A percentile compares a stretch with the other conserved stretches of the same genome.
Evolutionary conservation across 2,113 vertebrate genomes (phyloP).

Genomic region (Tyrannus savana): DNA sequence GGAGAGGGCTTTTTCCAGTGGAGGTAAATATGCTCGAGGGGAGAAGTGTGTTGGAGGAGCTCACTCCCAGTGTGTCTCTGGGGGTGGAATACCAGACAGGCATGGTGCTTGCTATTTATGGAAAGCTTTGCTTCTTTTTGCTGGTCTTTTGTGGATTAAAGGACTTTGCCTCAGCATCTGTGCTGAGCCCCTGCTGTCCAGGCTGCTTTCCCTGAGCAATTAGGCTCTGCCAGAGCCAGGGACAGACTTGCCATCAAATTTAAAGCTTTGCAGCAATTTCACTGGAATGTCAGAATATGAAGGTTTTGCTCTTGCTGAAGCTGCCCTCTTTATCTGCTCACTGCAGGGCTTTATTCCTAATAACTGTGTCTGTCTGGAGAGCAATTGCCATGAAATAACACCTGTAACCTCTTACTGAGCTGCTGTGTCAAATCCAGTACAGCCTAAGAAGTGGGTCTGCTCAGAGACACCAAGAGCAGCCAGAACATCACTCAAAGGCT

Average conservation of each 20-base stretch:
- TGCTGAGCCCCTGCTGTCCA: background rate
- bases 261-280: background rate
- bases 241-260: background rate
- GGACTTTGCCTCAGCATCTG: background rate
- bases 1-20: background rate
- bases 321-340: background rate
- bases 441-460: background rate
- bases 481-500: background rate
- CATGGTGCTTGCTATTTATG: background rate
- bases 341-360: background rate
- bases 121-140: slow-evolving; percentile 2
- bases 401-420: background rate
- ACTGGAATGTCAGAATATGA: background rate
- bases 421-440: background rate
- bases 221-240: background rate
- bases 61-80: background rate
- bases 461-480: background rate
- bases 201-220: background rate
- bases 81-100: background rate
- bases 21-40: background rate
- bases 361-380: background rate
- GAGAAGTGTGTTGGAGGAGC: background rate
- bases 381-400: background rate
- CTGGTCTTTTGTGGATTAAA: background rate
- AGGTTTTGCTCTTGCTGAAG: background rate